A percentile compares a stretch with the other conserved stretches of the same genome.
These are phyloP conservation scores for Arnoldichthys spilopterus DNA, from an alignment of 2,797 vertebrate species.

Conservation along the genomic window DNA sequence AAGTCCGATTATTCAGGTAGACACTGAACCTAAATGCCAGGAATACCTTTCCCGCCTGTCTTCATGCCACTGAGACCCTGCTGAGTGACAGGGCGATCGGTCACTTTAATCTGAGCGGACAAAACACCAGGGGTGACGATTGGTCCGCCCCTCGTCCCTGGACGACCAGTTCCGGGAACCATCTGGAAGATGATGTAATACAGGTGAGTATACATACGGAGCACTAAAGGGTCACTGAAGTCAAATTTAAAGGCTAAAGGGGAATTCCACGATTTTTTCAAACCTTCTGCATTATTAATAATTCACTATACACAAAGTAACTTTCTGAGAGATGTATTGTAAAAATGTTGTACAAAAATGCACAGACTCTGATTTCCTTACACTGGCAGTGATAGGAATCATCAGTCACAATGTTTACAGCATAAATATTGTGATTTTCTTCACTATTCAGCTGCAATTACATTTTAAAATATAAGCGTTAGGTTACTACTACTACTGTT, in stretches of 20 bases:
- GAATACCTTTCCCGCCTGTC: conserved; percentile 89
- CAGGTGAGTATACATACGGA: neutral
- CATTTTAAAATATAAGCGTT: too few relatives aligned
- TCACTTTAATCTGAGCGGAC: conserved; percentile 91
- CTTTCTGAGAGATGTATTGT: too few relatives aligned
- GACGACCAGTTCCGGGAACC: conserved; percentile 85
- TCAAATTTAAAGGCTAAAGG: neutral
- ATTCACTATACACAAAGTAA: too few relatives aligned
- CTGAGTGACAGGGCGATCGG: conserved; percentile 94
- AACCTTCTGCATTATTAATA: neutral
- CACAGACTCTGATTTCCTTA: too few relatives aligned
- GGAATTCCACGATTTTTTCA: neutral
- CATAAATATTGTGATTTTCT: too few relatives aligned
- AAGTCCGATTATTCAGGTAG: neutral
- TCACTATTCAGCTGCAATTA: too few relatives aligned
- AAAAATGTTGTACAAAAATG: too few relatives aligned
- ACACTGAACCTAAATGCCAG: neutral
- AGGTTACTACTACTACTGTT: too few relatives aligned
- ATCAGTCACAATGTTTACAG: too few relatives aligned
- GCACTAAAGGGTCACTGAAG: neutral
- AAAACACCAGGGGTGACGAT: conserved; percentile 80
- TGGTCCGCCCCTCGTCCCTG: conserved; percentile 79
- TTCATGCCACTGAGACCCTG: conserved; percentile 98
- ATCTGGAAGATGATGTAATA: conserved; percentile 71
- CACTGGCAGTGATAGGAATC: too few relatives aligned